phyloP scores from a whole-genome alignment of 1,140 invertebrate genomes.

The Plectrocnemia conspersa region DNA sequence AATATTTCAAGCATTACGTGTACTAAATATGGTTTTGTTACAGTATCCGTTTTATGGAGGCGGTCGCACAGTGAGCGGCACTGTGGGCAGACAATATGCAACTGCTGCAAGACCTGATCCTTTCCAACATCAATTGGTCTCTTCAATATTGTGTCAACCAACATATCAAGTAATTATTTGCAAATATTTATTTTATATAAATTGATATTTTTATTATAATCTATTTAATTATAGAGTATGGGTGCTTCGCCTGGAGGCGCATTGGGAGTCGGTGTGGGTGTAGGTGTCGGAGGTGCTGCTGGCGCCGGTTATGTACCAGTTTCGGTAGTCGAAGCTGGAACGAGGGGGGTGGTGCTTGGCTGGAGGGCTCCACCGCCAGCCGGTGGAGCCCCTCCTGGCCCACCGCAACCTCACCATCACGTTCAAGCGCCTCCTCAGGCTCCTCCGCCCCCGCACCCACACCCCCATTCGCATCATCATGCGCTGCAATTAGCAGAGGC shows the following conservation, averaged over 20 bases:
- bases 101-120: conserved; percentile 61
- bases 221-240: conserved; percentile 28
- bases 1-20: neutral
- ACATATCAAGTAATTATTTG: conserved; percentile 68
- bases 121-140: conserved; percentile 83
- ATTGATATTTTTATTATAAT: conserved; percentile 1
- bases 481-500: conserved; percentile 18
- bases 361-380: conserved; percentile 48
- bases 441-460: conserved; percentile 11
- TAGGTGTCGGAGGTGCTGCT: conserved; percentile 22
- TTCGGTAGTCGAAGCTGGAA: conserved; percentile 28
- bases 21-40: conserved; percentile 37
- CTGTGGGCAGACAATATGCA: conserved; percentile 53
- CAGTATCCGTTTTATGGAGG: conserved; percentile 88
- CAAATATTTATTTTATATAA: conserved; percentile 6
- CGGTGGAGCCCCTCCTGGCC: conserved; percentile 39
- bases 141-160: conserved; percentile 83
- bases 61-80: conserved; percentile 63
- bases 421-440: conserved; percentile 38
- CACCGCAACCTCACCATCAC: conserved; percentile 30
- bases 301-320: conserved; percentile 38
- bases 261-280: conserved; percentile 12
- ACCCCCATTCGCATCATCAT: conserved; percentile 19
- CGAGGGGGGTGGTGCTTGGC: conserved; percentile 40
- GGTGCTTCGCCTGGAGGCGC: conserved; percentile 31